A percentile compares a stretch with the other conserved stretches of the same genome.
Conservation (phyloP, 2,113 vertebrate genomes). For the Burhinus bistriatus region DNA sequence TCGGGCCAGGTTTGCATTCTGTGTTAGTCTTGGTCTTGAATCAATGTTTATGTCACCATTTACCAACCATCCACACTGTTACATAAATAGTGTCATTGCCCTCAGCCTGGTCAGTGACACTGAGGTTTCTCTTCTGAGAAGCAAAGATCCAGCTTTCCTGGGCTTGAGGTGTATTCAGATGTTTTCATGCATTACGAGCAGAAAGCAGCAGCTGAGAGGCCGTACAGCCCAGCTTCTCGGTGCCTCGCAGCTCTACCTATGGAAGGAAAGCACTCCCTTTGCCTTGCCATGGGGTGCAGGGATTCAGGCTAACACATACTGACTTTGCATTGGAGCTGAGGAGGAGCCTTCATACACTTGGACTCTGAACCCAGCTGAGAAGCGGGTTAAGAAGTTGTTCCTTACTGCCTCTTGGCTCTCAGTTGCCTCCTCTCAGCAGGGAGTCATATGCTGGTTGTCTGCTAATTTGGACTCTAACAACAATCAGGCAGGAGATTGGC, state of each 20-base stretch:
- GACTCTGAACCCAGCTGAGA: neutral
- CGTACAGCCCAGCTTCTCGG: fast-evolving
- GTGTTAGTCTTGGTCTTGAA: slow-evolving; percentile 25
- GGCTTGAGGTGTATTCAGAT: neutral
- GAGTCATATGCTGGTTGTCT: neutral
- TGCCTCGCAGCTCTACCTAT: neutral
- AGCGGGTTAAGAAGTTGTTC: neutral
- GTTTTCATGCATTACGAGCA: neutral
- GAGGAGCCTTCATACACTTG: neutral
- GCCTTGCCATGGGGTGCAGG: neutral
- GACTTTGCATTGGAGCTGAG: neutral
- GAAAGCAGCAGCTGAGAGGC: neutral
- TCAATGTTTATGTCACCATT: slow-evolving; percentile 19
- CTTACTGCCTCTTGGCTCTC: neutral
- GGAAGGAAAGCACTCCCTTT: neutral
- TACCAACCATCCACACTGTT: neutral
- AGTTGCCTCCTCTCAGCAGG: neutral
- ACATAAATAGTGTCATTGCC: slow-evolving; percentile 33
- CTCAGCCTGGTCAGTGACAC: slow-evolving; percentile 16
- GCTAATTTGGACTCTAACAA: neutral
- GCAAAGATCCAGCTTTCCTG: neutral
- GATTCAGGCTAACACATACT: fast-evolving
- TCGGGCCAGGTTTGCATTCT: neutral
- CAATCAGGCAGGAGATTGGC: neutral
- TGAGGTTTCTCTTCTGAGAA: slow-evolving; percentile 23